These are phyloP conservation scores for Clytia hemisphaerica DNA, from an alignment of 30 jellyfish, hydroid and myxozoan genomes.

Conservation along the genomic window DNA sequence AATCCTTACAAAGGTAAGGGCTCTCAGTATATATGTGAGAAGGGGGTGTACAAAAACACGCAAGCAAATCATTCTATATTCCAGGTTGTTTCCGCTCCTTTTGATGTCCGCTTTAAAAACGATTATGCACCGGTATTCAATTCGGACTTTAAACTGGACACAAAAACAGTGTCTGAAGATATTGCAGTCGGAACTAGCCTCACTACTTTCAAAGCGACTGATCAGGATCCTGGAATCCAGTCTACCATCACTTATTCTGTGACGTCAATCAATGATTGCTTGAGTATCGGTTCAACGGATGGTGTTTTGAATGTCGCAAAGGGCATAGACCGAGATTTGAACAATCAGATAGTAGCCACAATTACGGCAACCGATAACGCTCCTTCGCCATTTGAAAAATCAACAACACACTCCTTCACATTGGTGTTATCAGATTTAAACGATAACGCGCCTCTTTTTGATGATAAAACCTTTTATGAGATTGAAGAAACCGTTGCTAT, in stretches of 20 bases:
- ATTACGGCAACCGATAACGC: slow-evolving; percentile 77
- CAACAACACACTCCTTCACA: slow-evolving; percentile 31
- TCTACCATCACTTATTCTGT: slow-evolving; percentile 28
- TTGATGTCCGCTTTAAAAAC: slow-evolving; percentile 42
- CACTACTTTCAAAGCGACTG: slow-evolving; percentile 55
- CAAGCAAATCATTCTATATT: not conserved
- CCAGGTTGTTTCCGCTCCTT: slow-evolving; percentile 7
- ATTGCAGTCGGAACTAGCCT: slow-evolving; percentile 26
- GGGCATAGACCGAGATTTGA: slow-evolving; percentile 58
- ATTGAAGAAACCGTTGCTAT: slow-evolving; percentile 55
- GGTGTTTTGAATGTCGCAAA: slow-evolving; percentile 40
- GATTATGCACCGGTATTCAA: slow-evolving; percentile 55
- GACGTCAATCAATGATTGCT: not conserved
- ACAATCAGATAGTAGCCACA: slow-evolving; percentile 23
- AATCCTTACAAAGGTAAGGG: no score
- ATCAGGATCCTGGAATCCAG: slow-evolving; percentile 58
- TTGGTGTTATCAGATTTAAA: slow-evolving; percentile 51
- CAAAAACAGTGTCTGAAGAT: slow-evolving; percentile 40
- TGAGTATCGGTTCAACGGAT: slow-evolving; percentile 23
- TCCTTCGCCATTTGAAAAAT: slow-evolving; percentile 65
- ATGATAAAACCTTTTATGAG: slow-evolving; percentile 20
- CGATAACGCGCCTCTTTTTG: slow-evolving; percentile 60
- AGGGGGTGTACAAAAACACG: no score
- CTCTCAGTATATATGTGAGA: no score
- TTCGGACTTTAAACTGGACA: slow-evolving; percentile 12